A percentile compares a stretch with the other conserved stretches of the same genome.
phyloP scores from a whole-genome alignment of 1,140 invertebrate genomes.

The Drosophila sucinea region DNA sequence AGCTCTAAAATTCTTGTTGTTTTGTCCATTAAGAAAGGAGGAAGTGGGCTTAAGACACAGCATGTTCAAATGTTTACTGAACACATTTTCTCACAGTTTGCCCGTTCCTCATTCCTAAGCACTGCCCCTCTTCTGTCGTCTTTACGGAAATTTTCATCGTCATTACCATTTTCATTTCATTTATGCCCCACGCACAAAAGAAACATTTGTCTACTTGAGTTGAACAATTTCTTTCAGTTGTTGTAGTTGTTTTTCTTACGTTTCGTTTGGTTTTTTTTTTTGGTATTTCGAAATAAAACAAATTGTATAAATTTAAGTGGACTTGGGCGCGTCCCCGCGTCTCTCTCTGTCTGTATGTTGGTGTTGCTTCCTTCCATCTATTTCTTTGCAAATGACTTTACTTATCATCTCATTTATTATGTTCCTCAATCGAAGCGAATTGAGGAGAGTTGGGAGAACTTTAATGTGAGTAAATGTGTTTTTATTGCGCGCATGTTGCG shows the following conservation, averaged over 20 bases:
- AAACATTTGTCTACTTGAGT: conserved; percentile 64
- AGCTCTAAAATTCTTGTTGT: conserved; percentile 52
- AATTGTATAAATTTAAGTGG: conserved; percentile 72
- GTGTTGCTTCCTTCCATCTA: neutral
- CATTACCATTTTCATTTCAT: conserved; percentile 65
- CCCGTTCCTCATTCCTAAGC: conserved; percentile 14
- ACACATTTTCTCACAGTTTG: conserved; percentile 48
- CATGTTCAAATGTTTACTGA: conserved; percentile 43
- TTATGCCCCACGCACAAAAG: conserved; percentile 55
- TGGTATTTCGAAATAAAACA: conserved; percentile 62
- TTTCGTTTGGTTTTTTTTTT: neutral
- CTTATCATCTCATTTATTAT: conserved; percentile 68
- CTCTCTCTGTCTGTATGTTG: neutral
- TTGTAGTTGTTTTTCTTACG: conserved; percentile 2
- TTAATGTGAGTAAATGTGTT: conserved; percentile 26
- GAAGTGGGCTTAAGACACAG: conserved; percentile 33
- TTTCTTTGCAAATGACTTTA: conserved; percentile 63
- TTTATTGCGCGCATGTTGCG: conserved; percentile 3
- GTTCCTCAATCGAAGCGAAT: conserved; percentile 53
- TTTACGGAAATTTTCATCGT: conserved; percentile 39
- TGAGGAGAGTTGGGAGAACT: conserved; percentile 10
- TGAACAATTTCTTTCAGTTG: conserved; percentile 54
- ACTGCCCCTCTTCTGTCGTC: conserved; percentile 4
- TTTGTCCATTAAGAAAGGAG: conserved; percentile 50
- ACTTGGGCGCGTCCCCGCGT: neutral